These are phyloP conservation scores for Netelia melanura DNA, from an alignment of 2,888 invertebrate genomes.

Conservation along the genomic window DNA sequence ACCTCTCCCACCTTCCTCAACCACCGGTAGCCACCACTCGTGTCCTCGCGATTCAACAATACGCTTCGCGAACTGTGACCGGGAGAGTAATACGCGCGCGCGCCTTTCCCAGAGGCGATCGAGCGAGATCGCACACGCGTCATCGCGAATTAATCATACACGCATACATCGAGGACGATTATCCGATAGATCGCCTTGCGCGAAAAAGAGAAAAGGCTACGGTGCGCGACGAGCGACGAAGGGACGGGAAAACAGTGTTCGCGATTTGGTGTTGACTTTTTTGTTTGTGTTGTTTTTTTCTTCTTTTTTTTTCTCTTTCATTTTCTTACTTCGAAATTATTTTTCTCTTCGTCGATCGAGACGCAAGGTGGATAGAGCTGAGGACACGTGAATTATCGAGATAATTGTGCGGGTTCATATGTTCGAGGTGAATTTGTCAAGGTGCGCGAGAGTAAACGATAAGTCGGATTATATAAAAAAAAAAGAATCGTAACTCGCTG, in stretches of 20 bases:
- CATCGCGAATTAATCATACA: constrained; percentile 42
- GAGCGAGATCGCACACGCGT: constrained; percentile 70
- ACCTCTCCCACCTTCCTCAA: constrained; percentile 48
- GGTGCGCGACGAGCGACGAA: constrained; percentile 63
- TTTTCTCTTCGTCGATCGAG: neutral
- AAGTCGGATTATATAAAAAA: constrained; percentile 6
- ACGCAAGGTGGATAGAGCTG: neutral
- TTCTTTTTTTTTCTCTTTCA: no score
- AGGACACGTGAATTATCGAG: constrained; percentile 8
- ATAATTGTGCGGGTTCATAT: neutral
- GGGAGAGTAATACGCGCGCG: constrained; percentile 58
- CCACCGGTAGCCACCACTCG: constrained; percentile 61
- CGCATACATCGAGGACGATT: neutral
- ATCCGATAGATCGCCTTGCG: constrained; percentile 54
- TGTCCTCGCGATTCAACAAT: constrained; percentile 59
- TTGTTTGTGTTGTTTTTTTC: neutral
- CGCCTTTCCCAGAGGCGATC: constrained; percentile 69
- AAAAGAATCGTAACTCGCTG: neutral
- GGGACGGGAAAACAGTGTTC: neutral
- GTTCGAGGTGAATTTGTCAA: neutral
- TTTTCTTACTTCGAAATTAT: neutral
- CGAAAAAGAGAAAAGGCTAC: constrained; percentile 18
- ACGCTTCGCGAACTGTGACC: constrained; percentile 75
- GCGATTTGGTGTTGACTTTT: neutral
- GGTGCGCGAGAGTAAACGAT: neutral